Evolutionary conservation across 2,797 vertebrate genomes (phyloP), one percentile per base, ranked within the genome.

Genomic region (Harpagifer antarcticus): DNA sequence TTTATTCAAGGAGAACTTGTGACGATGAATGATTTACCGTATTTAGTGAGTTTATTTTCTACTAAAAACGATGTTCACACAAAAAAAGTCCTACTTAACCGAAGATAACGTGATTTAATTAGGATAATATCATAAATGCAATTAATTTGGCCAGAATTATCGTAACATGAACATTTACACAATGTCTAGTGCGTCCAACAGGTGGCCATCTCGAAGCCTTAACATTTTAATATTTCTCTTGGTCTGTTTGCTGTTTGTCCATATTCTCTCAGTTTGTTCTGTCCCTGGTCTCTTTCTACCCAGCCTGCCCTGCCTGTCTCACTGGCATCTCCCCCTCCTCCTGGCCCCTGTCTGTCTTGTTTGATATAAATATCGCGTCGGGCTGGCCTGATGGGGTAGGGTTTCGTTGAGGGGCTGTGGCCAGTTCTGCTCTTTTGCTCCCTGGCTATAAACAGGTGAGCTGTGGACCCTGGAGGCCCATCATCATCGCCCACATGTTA

Each of bases 351-450:
- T 72, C 89, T 85, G 81, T 77, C 86, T 90, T 91, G 87, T 89
- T 91, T 92, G 90, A 90, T 95, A 93, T 94, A 94, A 94, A 95
- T 95, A 95, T 92, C 90, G 45, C 68, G 74, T 62, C n/a, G 67
- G 85, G 85, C 66, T 72, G 77, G 89, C 79, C 85, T 82, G 86
- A 83, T 77, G 85, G 92, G 87, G 74, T 93, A 74, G 84, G 82
- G 91, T 95, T 94, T 92, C 93, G 20, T 17, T 68, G 63, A 65
- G 74, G 85, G 86, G 77, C 83, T 54, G 73, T 62, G 70, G 82
- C 85, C 90, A 89, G 72, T 77, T 74, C 83, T 89, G 77, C 87
- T 88, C 81, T 91, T 85, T 79, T 86, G 86, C 84, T 86, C 81
- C 77, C 71, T 50, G 57, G 86, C 83, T 89, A 84, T 93, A 92